Base-by-base conservation (phyloP, 1,140 invertebrate species). In the Zaprionus ghesquierei region DNA sequence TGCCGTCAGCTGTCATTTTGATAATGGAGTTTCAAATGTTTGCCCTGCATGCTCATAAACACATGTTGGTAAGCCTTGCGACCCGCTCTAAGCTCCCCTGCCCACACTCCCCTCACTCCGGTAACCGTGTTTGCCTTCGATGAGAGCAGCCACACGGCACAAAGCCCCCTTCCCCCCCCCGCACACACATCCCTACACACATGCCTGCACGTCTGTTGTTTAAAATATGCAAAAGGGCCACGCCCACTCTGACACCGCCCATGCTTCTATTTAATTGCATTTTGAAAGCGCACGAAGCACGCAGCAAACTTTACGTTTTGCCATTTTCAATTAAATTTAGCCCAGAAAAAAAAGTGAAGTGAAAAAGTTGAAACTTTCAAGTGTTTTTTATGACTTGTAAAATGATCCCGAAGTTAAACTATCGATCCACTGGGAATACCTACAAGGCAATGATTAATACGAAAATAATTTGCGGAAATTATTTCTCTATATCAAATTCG, bases 1-100 rank as follows among this genome's bases (percentile, higher is more conserved):
- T 79, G 77, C 74, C 74, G 50, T 60, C 63, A 77, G 77, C 77
- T 79, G 61, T 77, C 75, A 77, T 77, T 77, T 70, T 75, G 74
- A 79, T 79, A 79, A 77, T 79, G 77, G 74, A 73, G 77, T 79
- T 69, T 77, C 74, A 56, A 79, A 77, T 77, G 74, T 77, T 79
- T 79, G 74, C 75, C 68, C 59, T 77, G 63, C 64, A 60, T 73
- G 75, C 74, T 58, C 61, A 77, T 69, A 68, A 79, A 72, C 69
- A 72, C 58, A 64, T 73, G 60, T 79, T 79, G 60, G 41, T 66
- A 49, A 33, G 56, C 58, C 22, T 50, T 44, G n/a, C 35, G 44
- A 44, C 44, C 18, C n/a, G 18, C 9, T 15, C 5, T 10, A 20
- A 18, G 23, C 49, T 20, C 38, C 15, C 2, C 27, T 10, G 31